Evolutionary conservation across 2,888 invertebrate genomes (phyloP).

Genomic region (Papilio gigon): DNA sequence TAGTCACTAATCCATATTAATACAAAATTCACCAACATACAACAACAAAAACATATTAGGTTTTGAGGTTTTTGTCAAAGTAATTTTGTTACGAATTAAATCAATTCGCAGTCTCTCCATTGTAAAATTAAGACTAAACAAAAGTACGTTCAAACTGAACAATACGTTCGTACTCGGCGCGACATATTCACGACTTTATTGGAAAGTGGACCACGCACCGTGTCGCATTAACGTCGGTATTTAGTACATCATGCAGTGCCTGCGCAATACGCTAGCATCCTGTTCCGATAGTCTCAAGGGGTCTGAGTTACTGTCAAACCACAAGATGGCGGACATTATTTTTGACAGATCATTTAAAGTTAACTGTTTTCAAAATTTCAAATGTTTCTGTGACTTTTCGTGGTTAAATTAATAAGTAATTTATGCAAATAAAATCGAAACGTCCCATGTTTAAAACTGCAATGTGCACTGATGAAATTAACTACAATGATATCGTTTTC

Average conservation of each 20-base stretch:
- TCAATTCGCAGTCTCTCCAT: too few relatives aligned
- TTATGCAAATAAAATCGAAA: neutral
- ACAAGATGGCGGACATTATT: conserved; percentile 10
- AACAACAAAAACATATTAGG: too few relatives aligned
- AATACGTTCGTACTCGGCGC: neutral
- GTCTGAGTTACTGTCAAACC: neutral
- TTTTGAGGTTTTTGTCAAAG: too few relatives aligned
- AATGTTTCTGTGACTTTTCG: neutral
- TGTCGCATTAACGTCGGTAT: conserved; percentile 28
- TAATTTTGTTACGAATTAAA: neutral
- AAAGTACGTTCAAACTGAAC: neutral
- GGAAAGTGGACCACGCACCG: conserved; percentile 28
- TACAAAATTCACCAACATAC: too few relatives aligned
- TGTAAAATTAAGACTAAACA: neutral
- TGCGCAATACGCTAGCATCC: conserved; percentile 24
- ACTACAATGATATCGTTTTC: conserved; percentile 17
- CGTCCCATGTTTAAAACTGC: neutral
- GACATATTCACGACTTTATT: conserved; percentile 22
- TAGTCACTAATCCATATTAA: too few relatives aligned
- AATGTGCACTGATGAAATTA: neutral
- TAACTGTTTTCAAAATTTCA: neutral
- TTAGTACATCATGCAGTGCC: conserved; percentile 39
- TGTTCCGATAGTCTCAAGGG: conserved; percentile 34
- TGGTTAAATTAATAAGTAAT: neutral
- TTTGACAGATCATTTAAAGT: neutral